Base-by-base conservation (phyloP, 2,888 invertebrate genomes). In the Plutella xylostella region DNA sequence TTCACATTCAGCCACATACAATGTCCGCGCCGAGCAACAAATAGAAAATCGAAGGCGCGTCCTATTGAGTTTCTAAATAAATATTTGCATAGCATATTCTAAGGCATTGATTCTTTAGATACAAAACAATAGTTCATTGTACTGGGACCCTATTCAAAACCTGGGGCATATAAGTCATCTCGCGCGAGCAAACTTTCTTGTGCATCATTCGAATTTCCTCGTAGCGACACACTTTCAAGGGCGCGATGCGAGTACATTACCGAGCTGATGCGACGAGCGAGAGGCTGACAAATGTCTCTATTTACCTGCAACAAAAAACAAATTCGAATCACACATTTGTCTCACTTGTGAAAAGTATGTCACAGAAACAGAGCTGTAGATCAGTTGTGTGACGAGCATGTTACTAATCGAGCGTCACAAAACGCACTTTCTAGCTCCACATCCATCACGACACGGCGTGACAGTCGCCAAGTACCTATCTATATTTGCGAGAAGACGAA, bases 361-460 rank as follows among this genome's bases (percentile, higher is more conserved):
- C 50, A 53, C 38, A 50, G 51, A 47, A 48, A 51, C 47, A 50
- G 51, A 47, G 45, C 45, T 48, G 48, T 47, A 42, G 47, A 45
- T 48, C 45, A 43, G 50, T 48, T 50, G 48, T n/a, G n/a, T 44
- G 48, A 47, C 46, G 48, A 48, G 49, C 46, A 35, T 46, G 51
- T 49, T 49, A 50, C 48, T 49, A 52, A 52, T 50, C 49, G 48
- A 45, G 37, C 49, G 46, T 48, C 50, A 48, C 50, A 47, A 50
- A 47, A 48, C 46, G 46, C 49, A 53, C 53, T 50, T 50, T 51
- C 51, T 50, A 50, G 42, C 31, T 41, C 45, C 46, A 39, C 51
- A 53, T 53, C 49, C 57, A 70, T 74, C 72, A 72, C 60, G 55
- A 38, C 4, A 19, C 19, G 14, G 42, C 41, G 41, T 42, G 34